phyloP scores from a whole-genome alignment of 1,140 invertebrate species.

The Drosophila cardini region DNA sequence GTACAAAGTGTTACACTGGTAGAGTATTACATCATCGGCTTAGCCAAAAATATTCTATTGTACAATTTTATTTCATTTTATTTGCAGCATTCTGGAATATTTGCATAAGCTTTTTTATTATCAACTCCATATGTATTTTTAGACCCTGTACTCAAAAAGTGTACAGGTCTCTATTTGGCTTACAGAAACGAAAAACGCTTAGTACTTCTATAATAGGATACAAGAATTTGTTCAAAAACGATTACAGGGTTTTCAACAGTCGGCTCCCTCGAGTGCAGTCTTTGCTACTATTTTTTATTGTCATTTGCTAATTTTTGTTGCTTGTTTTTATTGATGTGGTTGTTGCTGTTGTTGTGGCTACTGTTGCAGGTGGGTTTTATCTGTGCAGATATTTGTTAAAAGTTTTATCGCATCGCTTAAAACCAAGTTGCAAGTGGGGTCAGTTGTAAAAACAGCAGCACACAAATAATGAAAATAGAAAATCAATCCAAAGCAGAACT shows the following conservation, averaged over 20 bases:
- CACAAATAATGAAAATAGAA: slow-evolving; percentile 36
- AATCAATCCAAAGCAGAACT: neutral
- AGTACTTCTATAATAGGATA: too few relatives aligned
- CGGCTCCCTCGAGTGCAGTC: too few relatives aligned
- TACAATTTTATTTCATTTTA: neutral
- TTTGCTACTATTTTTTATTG: slow-evolving; percentile 22
- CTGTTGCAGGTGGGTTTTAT: slow-evolving; percentile 55
- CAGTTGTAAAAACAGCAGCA: slow-evolving; percentile 12
- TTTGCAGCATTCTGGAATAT: slow-evolving; percentile 58
- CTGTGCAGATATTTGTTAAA: slow-evolving; percentile 79
- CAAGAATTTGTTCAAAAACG: too few relatives aligned
- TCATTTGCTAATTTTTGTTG: slow-evolving; percentile 10
- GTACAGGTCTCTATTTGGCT: too few relatives aligned
- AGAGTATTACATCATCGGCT: slow-evolving; percentile 1
- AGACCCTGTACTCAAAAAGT: neutral
- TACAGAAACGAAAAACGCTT: too few relatives aligned
- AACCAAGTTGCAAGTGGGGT: slow-evolving; percentile 33
- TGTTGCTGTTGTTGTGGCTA: slow-evolving; percentile 27
- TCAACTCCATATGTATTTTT: slow-evolving; percentile 52
- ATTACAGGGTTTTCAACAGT: too few relatives aligned
- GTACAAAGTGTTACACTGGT: too few relatives aligned
- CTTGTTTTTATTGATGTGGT: slow-evolving; percentile 28
- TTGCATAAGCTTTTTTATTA: slow-evolving; percentile 81
- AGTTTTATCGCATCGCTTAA: slow-evolving; percentile 80
- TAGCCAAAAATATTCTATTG: neutral